These are phyloP conservation scores for Eumerus sabulonum DNA, from an alignment of 2,888 invertebrate genomes.

Conservation along the genomic window DNA sequence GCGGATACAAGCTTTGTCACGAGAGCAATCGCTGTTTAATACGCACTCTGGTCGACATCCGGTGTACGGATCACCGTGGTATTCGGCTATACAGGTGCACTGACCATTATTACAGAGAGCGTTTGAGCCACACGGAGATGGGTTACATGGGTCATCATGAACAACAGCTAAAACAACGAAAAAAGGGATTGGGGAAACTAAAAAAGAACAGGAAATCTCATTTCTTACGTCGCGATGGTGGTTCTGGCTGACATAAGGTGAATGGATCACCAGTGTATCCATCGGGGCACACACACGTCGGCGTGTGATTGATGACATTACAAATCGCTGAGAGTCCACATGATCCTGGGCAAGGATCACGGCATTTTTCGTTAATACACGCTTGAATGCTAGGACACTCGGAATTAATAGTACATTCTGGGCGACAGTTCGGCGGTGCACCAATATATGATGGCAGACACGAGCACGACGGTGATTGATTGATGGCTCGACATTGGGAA, in stretches of 20 bases:
- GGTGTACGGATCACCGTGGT: slow-evolving; percentile 87
- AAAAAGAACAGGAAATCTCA: background rate
- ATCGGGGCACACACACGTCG: slow-evolving; percentile 84
- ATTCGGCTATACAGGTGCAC: slow-evolving; percentile 81
- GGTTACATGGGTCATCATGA: slow-evolving; percentile 84
- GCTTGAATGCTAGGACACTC: slow-evolving; percentile 86
- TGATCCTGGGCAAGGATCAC: slow-evolving; percentile 86
- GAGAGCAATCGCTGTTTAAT: slow-evolving; percentile 86
- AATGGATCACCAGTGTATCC: slow-evolving; percentile 87
- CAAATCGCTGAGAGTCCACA: slow-evolving; percentile 84
- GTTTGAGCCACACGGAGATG: slow-evolving; percentile 88
- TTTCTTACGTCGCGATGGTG: slow-evolving; percentile 75
- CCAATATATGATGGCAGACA: slow-evolving; percentile 84
- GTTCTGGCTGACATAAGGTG: slow-evolving; percentile 83
- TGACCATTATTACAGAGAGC: slow-evolving; percentile 81
- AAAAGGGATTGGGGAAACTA: too few relatives aligned
- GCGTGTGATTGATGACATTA: slow-evolving; percentile 85
- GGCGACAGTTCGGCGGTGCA: slow-evolving; percentile 85
- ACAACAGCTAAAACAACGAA: slow-evolving; percentile 70
- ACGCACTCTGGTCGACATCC: slow-evolving; percentile 91
- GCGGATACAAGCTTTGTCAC: slow-evolving; percentile 84
- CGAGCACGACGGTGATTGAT: slow-evolving; percentile 83
- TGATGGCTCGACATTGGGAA: slow-evolving; percentile 82
- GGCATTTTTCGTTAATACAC: slow-evolving; percentile 86
- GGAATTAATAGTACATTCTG: slow-evolving; percentile 86